Evolutionary conservation across 2,113 vertebrate species (phyloP).

Genomic region (Ceyx margarethae): DNA sequence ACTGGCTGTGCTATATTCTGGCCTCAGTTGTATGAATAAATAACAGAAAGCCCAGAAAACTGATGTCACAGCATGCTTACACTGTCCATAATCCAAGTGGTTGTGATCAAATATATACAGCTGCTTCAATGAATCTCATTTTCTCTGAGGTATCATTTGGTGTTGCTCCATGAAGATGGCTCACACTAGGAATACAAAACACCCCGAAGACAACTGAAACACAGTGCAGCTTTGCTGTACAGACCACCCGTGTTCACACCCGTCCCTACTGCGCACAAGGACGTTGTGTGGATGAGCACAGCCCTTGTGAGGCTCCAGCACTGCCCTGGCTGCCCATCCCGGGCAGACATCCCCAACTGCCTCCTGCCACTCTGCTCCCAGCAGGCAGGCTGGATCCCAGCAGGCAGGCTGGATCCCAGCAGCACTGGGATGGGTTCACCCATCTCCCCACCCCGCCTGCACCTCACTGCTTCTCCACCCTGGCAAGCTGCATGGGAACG

Average conservation of each 20-base stretch:
- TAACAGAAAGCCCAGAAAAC: neutral
- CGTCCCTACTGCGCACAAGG: fast-evolving
- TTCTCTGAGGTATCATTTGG: neutral
- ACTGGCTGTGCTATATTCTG: neutral
- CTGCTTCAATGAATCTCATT: neutral
- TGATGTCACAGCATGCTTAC: neutral
- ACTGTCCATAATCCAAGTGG: neutral
- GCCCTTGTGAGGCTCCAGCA: neutral
- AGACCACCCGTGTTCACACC: fast-evolving
- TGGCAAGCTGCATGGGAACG: neutral
- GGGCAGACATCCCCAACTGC: neutral
- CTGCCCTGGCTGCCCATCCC: neutral
- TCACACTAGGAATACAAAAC: neutral
- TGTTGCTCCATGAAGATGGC: neutral
- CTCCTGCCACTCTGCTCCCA: neutral
- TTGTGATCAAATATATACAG: neutral
- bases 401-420: neutral
- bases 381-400: neutral
- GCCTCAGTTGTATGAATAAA: too few relatives aligned
- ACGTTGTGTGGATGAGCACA: neutral
- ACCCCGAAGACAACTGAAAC: neutral
- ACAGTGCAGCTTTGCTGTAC: neutral
- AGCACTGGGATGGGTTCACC: too few relatives aligned
- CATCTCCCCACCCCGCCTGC: too few relatives aligned
- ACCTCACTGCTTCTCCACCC: neutral